phyloP scores from a whole-genome alignment of 2,888 invertebrate genomes.

The Esperia sulphurella region DNA sequence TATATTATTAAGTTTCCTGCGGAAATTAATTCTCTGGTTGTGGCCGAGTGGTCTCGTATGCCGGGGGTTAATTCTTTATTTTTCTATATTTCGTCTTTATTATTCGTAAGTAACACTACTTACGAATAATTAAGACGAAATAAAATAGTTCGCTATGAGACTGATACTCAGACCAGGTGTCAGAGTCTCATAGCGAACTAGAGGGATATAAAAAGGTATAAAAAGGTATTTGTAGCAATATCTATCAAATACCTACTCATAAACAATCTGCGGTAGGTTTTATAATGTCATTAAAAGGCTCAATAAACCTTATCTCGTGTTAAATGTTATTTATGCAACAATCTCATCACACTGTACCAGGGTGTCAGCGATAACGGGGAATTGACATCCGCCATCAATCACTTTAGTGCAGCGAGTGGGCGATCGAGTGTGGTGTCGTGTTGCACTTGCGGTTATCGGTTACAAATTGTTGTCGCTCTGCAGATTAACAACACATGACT shows the following conservation, averaged over 20 bases:
- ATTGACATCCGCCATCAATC: slow-evolving; percentile 70
- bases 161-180: too few species aligned
- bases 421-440: slow-evolving; percentile 53
- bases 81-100: too few species aligned
- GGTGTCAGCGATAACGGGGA: slow-evolving; percentile 57
- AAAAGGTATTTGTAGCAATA: too few species aligned
- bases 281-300: neutral
- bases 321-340: slow-evolving; percentile 7
- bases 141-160: too few species aligned
- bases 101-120: too few species aligned
- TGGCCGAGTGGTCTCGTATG: too few species aligned
- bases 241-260: neutral
- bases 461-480: slow-evolving; percentile 65
- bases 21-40: too few species aligned
- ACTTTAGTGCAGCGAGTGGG: slow-evolving; percentile 50
- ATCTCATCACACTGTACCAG: slow-evolving; percentile 21
- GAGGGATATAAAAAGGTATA: too few species aligned
- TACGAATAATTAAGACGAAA: too few species aligned
- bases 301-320: slow-evolving; percentile 6
- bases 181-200: too few species aligned
- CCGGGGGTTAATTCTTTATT: too few species aligned
- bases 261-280: neutral
- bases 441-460: slow-evolving; percentile 68
- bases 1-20: too few species aligned
- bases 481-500: slow-evolving; percentile 53